These are phyloP conservation scores for Spongilla lacustris DNA, from an alignment of 37 sponge, comb jelly and placozoan species.

Conservation along the genomic window DNA sequence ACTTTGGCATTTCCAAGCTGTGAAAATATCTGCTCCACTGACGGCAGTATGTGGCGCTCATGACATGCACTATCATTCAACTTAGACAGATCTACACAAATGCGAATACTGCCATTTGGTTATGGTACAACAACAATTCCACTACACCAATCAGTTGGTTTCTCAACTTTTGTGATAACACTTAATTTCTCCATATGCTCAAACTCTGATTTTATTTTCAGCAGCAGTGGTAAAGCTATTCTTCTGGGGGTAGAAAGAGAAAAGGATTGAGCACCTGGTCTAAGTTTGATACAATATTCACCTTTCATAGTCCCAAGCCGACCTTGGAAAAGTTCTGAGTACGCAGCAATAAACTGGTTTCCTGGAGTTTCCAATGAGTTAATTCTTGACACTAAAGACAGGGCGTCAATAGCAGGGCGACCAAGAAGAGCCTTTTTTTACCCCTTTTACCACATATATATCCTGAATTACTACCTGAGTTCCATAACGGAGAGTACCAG, in stretches of 20 bases:
- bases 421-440: neutral
- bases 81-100: slow-evolving; percentile 27
- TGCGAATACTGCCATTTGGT: slow-evolving; percentile 14
- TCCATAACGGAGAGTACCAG: no score
- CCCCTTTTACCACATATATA: no score
- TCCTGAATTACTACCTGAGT: no score
- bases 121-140: slow-evolving; percentile 52
- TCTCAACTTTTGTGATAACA: neutral
- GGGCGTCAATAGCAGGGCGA: no score
- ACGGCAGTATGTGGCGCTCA: slow-evolving; percentile 7
- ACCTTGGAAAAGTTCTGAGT: no score
- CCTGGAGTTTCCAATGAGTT: no score
- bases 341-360: no score
- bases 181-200: slow-evolving; percentile 36
- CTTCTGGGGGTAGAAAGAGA: slow-evolving; percentile 33
- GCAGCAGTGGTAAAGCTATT: slow-evolving; percentile 28
- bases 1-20: slow-evolving; percentile 2
- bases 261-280: neutral
- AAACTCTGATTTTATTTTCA: slow-evolving; percentile 32
- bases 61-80: slow-evolving; percentile 7
- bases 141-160: slow-evolving; percentile 36
- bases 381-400: no score
- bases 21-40: slow-evolving; percentile 15
- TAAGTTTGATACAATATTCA: slow-evolving; percentile 22
- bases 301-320: slow-evolving; percentile 27